Percentiles rank a stretch among this genome's conserved stretches.
phyloP scores from a whole-genome alignment of 1,140 invertebrate genomes.

The Panulirus ornatus region DNA sequence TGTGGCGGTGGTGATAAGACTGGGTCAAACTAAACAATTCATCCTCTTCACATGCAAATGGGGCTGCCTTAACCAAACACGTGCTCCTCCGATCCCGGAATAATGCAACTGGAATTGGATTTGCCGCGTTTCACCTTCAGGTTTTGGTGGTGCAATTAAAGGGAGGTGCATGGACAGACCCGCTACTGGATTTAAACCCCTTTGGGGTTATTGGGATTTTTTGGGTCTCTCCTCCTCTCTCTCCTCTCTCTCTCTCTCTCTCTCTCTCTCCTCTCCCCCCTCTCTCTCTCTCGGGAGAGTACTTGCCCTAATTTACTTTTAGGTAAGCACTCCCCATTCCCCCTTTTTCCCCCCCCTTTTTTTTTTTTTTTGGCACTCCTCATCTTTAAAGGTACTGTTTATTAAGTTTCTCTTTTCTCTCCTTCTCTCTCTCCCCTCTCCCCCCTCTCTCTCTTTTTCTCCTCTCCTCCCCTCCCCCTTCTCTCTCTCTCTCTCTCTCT shows the following conservation, averaged over 20 bases:
- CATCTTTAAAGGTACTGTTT: no score
- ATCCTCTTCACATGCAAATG: slow-evolving; percentile 22
- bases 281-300: no score
- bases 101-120: slow-evolving; percentile 32
- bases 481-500: no score
- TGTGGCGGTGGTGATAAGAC: neutral
- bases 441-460: no score
- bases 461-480: no score
- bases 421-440: no score
- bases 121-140: neutral
- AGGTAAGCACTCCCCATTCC: no score
- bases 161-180: neutral
- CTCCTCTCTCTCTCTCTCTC: neutral
- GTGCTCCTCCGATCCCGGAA: neutral
- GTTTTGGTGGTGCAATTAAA: neutral
- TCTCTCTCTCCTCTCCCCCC: no score
- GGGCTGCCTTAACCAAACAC: neutral
- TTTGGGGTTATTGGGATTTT: neutral
- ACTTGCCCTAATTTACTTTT: no score
- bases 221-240: neutral
- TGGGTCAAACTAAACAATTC: neutral
- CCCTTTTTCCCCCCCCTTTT: no score
- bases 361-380: no score
- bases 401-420: no score
- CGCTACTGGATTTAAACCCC: neutral